Conservation (phyloP, 2,113 vertebrate species). For the Sander vitreus region DNA sequence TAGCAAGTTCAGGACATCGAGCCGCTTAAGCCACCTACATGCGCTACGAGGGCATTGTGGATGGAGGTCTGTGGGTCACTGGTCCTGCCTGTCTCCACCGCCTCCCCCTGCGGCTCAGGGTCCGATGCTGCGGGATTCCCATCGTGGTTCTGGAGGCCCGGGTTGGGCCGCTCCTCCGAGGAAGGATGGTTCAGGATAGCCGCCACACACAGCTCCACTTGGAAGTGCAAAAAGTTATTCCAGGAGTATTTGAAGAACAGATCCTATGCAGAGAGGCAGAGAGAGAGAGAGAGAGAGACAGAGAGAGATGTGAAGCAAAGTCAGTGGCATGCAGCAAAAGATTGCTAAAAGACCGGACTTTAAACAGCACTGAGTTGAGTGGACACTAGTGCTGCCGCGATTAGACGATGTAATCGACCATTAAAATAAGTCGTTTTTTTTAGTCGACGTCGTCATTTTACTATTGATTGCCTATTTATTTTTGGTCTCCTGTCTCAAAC, state of each 20-base stretch:
- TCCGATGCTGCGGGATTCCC: slow-evolving; percentile 51
- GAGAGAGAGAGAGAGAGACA: background rate
- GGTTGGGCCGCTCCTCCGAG: slow-evolving; percentile 76
- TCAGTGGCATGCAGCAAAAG: background rate
- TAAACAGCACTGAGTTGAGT: too few species aligned
- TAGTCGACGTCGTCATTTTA: too few species aligned
- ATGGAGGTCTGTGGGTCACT: slow-evolving; percentile 54
- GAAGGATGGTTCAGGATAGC: slow-evolving; percentile 91
- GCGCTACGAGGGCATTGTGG: slow-evolving; percentile 88
- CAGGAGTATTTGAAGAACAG: slow-evolving; percentile 98
- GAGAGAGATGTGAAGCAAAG: background rate
- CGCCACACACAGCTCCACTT: slow-evolving; percentile 96
- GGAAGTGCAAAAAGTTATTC: slow-evolving; percentile 99
- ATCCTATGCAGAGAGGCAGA: slow-evolving; percentile 83
- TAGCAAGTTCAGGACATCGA: background rate
- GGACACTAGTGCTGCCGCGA: background rate
- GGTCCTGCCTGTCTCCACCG: slow-evolving; percentile 66
- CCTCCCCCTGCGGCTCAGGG: slow-evolving; percentile 66
- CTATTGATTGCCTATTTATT: too few species aligned
- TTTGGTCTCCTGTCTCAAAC: too few species aligned
- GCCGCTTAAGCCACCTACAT: slow-evolving; percentile 82
- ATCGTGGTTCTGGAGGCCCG: slow-evolving; percentile 77
- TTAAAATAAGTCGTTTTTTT: too few species aligned
- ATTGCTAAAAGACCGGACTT: background rate
- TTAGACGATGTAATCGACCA: too few species aligned